These are phyloP conservation scores for Mayetiola destructor DNA, from an alignment of 2,888 invertebrate species.

Conservation along the genomic window DNA sequence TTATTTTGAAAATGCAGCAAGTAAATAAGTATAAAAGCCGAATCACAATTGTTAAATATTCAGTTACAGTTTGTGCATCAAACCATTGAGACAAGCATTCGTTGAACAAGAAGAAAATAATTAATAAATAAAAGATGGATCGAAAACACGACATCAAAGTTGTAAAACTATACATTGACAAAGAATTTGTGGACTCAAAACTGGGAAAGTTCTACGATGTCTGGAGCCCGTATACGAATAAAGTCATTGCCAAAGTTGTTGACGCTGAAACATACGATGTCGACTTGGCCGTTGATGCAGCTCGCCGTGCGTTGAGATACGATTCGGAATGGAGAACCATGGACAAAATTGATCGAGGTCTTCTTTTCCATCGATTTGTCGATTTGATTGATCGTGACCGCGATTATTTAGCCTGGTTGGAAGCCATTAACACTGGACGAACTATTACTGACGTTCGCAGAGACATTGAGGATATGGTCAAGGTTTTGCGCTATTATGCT, in stretches of 20 bases:
- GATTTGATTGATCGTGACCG: conserved; percentile 57
- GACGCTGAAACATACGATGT: conserved; percentile 69
- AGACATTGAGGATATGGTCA: conserved; percentile 32
- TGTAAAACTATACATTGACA: background rate
- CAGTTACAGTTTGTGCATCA: background rate
- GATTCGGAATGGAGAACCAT: conserved; percentile 56
- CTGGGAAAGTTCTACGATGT: background rate
- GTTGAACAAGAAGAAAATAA: background rate
- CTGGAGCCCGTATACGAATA: conserved; percentile 17
- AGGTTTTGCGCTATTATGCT: conserved; percentile 45
- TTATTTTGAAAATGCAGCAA: too few relatives aligned
- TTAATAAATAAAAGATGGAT: too few relatives aligned
- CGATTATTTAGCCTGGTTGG: conserved; percentile 50
- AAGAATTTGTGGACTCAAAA: background rate
- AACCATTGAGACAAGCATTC: too few relatives aligned
- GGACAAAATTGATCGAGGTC: conserved; percentile 61
- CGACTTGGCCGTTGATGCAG: conserved; percentile 56
- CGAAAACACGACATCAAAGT: background rate
- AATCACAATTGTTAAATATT: background rate
- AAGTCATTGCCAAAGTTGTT: conserved; percentile 52
- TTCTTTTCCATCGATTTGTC: conserved; percentile 52
- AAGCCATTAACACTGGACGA: conserved; percentile 60
- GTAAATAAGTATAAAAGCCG: background rate
- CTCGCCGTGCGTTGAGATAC: conserved; percentile 51
- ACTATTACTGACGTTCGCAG: conserved; percentile 27